phyloP scores from a whole-genome alignment of 2,888 invertebrate species.

The Tholera decimalis region DNA sequence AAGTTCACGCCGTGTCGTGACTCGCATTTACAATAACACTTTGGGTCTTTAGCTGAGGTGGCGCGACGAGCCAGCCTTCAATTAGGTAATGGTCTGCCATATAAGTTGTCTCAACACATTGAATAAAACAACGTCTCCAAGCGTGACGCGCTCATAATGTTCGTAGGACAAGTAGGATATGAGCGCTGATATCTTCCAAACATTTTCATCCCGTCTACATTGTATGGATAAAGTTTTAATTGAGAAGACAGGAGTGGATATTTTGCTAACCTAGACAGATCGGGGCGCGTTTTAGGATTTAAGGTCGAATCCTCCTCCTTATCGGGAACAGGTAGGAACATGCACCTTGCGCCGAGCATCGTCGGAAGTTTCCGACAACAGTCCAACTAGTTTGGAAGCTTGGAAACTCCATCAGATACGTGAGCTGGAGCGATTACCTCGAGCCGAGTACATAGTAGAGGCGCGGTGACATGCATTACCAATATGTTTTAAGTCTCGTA shows the following conservation, averaged over 20 bases:
- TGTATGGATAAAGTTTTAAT: constrained; percentile 81
- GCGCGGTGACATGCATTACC: constrained; percentile 68
- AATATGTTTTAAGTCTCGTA: constrained; percentile 61
- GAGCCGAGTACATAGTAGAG: constrained; percentile 61
- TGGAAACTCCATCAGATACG: constrained; percentile 90
- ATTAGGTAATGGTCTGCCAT: constrained; percentile 76
- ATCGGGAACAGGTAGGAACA: constrained; percentile 85
- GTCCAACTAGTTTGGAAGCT: constrained; percentile 89
- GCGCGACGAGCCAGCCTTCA: constrained; percentile 76
- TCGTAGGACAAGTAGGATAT: constrained; percentile 40
- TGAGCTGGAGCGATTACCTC: constrained; percentile 86
- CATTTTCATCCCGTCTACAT: constrained; percentile 46
- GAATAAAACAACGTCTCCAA: constrained; percentile 64
- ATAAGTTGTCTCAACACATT: constrained; percentile 74
- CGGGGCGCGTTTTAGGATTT: constrained; percentile 83
- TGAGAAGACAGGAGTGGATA: constrained; percentile 74
- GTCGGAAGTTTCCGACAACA: constrained; percentile 86
- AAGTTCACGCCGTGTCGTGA: constrained; percentile 85
- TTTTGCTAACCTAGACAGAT: constrained; percentile 70
- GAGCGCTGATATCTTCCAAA: constrained; percentile 36
- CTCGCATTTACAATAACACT: constrained; percentile 81
- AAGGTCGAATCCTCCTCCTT: constrained; percentile 83
- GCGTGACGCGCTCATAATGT: constrained; percentile 58
- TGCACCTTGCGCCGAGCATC: constrained; percentile 83
- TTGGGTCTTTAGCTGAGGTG: constrained; percentile 71